phyloP scores from a whole-genome alignment of 2,888 invertebrate genomes.

The Eilema sororculum region DNA sequence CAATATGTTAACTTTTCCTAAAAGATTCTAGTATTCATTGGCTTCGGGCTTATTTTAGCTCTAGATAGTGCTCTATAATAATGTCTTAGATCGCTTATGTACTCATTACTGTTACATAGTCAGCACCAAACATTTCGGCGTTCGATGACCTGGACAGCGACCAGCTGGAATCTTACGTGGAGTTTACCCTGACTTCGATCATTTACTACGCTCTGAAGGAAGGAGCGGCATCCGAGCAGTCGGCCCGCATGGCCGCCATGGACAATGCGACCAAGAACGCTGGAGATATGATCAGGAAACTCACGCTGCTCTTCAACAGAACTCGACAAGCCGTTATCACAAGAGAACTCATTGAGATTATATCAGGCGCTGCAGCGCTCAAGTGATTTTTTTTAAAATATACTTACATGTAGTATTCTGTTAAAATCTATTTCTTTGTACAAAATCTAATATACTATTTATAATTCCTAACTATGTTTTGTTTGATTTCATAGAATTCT shows the following conservation, averaged over 20 bases:
- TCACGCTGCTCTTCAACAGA: slow-evolving; percentile 91
- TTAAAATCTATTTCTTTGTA: slow-evolving; percentile 3
- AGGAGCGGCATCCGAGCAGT: slow-evolving; percentile 92
- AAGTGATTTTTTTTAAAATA: slow-evolving; percentile 58
- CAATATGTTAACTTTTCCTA: too few relatives aligned
- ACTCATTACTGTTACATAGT: slow-evolving; percentile 52
- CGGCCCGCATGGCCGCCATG: slow-evolving; percentile 94
- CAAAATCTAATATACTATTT: neutral
- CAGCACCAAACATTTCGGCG: slow-evolving; percentile 88
- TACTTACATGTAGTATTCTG: slow-evolving; percentile 1
- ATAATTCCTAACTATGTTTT: neutral
- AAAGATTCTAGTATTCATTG: too few relatives aligned
- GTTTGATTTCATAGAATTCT: neutral
- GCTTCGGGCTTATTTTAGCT: too few relatives aligned
- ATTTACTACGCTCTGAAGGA: slow-evolving; percentile 92
- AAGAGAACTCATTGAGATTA: slow-evolving; percentile 95
- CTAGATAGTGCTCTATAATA: too few relatives aligned
- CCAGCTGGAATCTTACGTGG: slow-evolving; percentile 89
- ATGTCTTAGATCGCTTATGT: too few relatives aligned
- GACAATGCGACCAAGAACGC: slow-evolving; percentile 94
- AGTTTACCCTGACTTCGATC: slow-evolving; percentile 91
- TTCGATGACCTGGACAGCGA: slow-evolving; percentile 91
- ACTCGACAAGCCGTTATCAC: slow-evolving; percentile 95
- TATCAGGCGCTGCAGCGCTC: slow-evolving; percentile 94
- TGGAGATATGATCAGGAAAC: slow-evolving; percentile 92